Percentiles rank a stretch among this genome's conserved stretches.
Evolutionary conservation across 1,140 invertebrate genomes (phyloP).

Genomic region (Idris sp.): DNA sequence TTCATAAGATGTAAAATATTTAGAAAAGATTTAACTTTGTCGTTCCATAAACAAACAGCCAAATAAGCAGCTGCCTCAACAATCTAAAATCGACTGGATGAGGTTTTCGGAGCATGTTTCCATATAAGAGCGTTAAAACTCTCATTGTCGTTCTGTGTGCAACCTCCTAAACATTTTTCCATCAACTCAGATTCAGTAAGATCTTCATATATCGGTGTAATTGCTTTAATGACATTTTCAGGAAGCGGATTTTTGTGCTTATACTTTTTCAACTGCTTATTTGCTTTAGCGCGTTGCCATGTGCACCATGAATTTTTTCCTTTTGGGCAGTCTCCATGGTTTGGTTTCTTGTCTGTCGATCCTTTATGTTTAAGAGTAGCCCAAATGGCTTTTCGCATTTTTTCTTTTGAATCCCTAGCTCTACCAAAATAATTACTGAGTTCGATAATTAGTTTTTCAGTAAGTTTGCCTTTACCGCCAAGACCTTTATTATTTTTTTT

Average conservation of each 20-base stretch:
- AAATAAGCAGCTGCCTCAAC: conserved; percentile 27
- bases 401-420: conserved; percentile 40
- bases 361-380: conserved; percentile 32
- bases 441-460: conserved; percentile 35
- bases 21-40: conserved; percentile 8
- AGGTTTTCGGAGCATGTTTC: conserved; percentile 21
- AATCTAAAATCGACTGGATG: conserved; percentile 14
- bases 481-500: conserved; percentile 6
- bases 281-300: conserved; percentile 12
- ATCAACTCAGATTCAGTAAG: too few species aligned
- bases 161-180: too few species aligned
- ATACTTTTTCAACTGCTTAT: conserved; percentile 10
- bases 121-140: conserved; percentile 18
- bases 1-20: conserved; percentile 4
- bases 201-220: conserved; percentile 51
- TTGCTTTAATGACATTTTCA: conserved; percentile 18
- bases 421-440: conserved; percentile 28
- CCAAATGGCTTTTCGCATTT: conserved; percentile 46
- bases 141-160: too few species aligned
- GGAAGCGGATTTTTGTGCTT: too few species aligned
- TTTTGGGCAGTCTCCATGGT: conserved; percentile 31
- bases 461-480: conserved; percentile 30
- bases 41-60: too few species aligned
- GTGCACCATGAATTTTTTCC: conserved; percentile 25
- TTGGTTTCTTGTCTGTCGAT: too few species aligned